Conservation (phyloP, 2,888 invertebrate genomes). For the Epinotia ramella region DNA sequence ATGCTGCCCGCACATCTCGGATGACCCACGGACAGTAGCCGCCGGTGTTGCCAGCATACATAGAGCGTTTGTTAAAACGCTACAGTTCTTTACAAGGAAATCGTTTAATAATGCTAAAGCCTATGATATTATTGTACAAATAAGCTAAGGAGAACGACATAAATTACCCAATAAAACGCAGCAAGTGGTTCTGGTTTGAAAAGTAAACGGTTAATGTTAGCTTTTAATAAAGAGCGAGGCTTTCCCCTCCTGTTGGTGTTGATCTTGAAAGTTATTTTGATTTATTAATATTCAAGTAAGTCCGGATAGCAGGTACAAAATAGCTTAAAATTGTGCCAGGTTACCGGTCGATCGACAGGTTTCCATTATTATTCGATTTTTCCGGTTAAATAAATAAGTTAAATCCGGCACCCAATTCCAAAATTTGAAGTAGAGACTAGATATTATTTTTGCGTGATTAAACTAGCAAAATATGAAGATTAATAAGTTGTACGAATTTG, state of each 20-base stretch:
- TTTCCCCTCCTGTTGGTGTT: constrained; percentile 5
- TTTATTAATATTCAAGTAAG: constrained; percentile 12
- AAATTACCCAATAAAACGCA: constrained; percentile 2
- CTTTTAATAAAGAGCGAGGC: constrained; percentile 22
- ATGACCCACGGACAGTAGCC: too few species aligned
- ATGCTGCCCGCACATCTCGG: too few species aligned
- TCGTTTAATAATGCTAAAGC: not conserved
- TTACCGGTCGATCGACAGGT: not conserved
- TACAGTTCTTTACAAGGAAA: too few species aligned
- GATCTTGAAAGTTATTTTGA: constrained; percentile 5
- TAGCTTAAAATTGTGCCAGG: not conserved
- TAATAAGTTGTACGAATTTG: not conserved
- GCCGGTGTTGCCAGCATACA: too few species aligned
- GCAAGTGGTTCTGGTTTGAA: constrained; percentile 9
- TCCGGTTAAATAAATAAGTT: too few species aligned
- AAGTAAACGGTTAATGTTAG: constrained; percentile 22
- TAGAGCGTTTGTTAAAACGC: too few species aligned
- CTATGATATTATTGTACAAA: not conserved
- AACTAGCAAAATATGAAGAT: not conserved
- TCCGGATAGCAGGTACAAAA: not conserved
- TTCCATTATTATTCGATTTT: not conserved
- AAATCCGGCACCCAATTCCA: too few species aligned
- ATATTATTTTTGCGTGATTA: not conserved
- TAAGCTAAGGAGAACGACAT: not conserved
- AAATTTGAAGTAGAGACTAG: too few species aligned